Conservation (phyloP, 2,113 vertebrate species). For the Barbus barbus region DNA sequence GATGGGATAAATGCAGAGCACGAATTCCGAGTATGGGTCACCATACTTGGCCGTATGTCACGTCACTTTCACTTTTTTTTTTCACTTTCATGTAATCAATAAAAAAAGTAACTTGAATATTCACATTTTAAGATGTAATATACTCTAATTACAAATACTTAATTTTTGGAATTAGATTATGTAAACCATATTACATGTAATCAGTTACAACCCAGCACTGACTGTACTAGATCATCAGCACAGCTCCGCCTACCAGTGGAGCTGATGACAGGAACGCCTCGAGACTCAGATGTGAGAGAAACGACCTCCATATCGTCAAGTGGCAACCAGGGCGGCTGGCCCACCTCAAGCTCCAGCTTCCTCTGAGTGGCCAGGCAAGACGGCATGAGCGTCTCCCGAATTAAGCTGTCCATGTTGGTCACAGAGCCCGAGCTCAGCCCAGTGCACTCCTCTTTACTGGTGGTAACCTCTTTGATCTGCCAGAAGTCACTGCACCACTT, state of each 20-base stretch:
- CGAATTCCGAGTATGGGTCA: too few species aligned
- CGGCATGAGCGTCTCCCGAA: slow-evolving; percentile 59
- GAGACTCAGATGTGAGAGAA: slow-evolving; percentile 49
- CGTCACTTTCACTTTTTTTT: too few species aligned
- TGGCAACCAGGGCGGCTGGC: slow-evolving; percentile 65
- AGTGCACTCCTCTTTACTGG: slow-evolving; percentile 4
- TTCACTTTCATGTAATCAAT: too few species aligned
- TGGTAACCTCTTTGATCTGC: slow-evolving; percentile 63
- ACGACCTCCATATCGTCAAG: slow-evolving; percentile 71
- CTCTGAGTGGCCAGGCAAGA: slow-evolving; percentile 62
- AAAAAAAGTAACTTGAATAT: not conserved
- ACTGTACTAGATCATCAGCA: not conserved
- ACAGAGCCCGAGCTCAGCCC: not conserved
- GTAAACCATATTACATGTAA: not conserved
- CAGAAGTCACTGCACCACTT: slow-evolving; percentile 75
- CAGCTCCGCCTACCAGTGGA: slow-evolving; percentile 57
- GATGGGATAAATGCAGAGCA: too few species aligned
- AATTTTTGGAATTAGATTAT: not conserved
- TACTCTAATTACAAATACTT: not conserved
- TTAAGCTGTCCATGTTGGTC: slow-evolving; percentile 31
- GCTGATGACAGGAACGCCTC: slow-evolving; percentile 51
- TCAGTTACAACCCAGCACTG: not conserved
- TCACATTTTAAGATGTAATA: not conserved
- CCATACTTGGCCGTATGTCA: too few species aligned
- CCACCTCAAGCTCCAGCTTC: slow-evolving; percentile 53